Base-by-base conservation (phyloP, 2,888 invertebrate genomes). In the Meandrusa payeni region DNA sequence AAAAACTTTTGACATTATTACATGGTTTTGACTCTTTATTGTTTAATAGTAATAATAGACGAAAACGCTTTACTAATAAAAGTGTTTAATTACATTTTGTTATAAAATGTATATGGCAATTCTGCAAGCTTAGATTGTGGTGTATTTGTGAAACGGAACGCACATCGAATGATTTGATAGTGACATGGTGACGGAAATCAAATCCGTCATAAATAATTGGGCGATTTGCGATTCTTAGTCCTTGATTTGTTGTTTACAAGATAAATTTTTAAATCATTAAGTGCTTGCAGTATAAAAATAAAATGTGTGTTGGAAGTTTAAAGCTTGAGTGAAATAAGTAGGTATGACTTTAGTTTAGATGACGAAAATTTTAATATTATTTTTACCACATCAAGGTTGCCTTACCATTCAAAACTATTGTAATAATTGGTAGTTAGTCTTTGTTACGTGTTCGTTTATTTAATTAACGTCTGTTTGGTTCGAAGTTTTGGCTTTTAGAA, bases 361-460 rank as follows among this genome's bases (percentile, higher is more conserved):
- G 64, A 55, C 56, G 56, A 54, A 59, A 54, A 41, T 51, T 48
- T 52, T 53, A 55, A 56, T 56, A 59, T 69, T 64, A 61, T 62
- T 57, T 64, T 63, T 55, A 56, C 54, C 54, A 61, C 64, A 58
- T 74, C 83, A 86, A 85, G 82, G 86, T 79, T 82, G 69, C 64
- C 70, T 67, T 68, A 61, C 59, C 64, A 59, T 66, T 67, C 61
- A 45, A 61, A 64, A 62, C 53, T 63, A 62, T 57, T 69, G 59
- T 60, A 63, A 57, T 73, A 64, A 76, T 78, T 79, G 68, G 67
- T 73, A 50, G 48, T 52, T 53, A 66, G 63, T 48, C 48, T 41
- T 54, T 63, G 68, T 69, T 75, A 64, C 64, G 61, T 64, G 58
- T 64, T 62, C 66, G 61, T 72, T 74, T 73, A 76, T 75, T 69